phyloP scores from a whole-genome alignment of 2,888 invertebrate species.

The Parasteatoda lunata region DNA sequence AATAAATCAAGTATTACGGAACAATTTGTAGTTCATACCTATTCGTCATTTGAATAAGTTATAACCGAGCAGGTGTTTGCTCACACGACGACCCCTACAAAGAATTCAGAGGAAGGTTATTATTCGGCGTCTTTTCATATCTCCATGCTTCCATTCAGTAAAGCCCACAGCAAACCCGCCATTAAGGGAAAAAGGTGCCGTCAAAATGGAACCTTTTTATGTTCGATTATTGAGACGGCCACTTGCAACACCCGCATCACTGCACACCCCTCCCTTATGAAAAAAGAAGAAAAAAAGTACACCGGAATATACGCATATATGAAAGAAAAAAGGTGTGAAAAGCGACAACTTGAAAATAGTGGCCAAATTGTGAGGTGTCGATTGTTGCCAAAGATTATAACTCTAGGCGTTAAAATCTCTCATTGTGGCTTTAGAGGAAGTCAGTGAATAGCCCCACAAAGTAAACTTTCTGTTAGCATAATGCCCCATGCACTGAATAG shows the following conservation, averaged over 20 bases:
- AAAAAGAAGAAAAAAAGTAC: not conserved
- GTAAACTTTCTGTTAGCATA: constrained; percentile 60
- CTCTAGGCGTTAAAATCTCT: constrained; percentile 53
- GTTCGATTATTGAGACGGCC: constrained; percentile 32
- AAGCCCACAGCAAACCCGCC: constrained; percentile 56
- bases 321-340: constrained; percentile 22
- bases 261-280: constrained; percentile 28
- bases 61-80: too few species aligned
- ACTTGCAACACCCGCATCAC: constrained; percentile 46
- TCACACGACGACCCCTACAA: too few species aligned
- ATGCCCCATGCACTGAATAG: constrained; percentile 16
- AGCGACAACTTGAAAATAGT: constrained; percentile 37
- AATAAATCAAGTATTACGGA: too few species aligned
- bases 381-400: constrained; percentile 57
- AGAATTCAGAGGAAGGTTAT: too few species aligned
- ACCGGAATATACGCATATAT: not conserved
- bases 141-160: constrained; percentile 12
- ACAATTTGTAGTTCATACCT: too few species aligned
- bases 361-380: constrained; percentile 65
- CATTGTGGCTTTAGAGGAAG: constrained; percentile 42
- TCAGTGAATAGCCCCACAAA: constrained; percentile 56
- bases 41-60: too few species aligned
- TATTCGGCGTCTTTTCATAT: too few species aligned
- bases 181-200: constrained; percentile 61
- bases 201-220: constrained; percentile 55